phyloP scores from a whole-genome alignment of 2,888 invertebrate species.

The Conops quadrifasciatus region DNA sequence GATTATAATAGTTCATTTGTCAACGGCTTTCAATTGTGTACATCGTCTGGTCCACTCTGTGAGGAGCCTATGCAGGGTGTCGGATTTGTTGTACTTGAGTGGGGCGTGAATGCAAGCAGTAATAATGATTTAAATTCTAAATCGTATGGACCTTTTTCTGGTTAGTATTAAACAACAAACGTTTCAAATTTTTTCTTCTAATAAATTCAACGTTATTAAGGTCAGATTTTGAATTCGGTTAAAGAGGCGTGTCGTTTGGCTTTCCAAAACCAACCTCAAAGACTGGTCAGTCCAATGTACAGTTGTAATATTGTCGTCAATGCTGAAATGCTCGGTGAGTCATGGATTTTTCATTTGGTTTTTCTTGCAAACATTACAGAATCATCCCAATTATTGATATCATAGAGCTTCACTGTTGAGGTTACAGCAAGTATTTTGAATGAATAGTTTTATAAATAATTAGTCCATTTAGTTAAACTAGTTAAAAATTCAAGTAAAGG shows the following conservation, averaged over 20 bases:
- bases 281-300: constrained; percentile 96
- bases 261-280: constrained; percentile 87
- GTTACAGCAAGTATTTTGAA: too few relatives aligned
- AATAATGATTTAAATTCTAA: constrained; percentile 61
- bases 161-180: constrained; percentile 55
- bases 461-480: too few relatives aligned
- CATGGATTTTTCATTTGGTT: not conserved
- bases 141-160: constrained; percentile 67
- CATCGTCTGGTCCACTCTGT: constrained; percentile 91
- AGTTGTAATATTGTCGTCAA: constrained; percentile 82
- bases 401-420: too few relatives aligned
- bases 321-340: constrained; percentile 87
- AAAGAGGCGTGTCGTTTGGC: constrained; percentile 89
- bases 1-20: constrained; percentile 81
- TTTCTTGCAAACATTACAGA: too few relatives aligned
- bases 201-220: constrained; percentile 63
- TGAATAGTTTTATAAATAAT: too few relatives aligned
- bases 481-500: too few relatives aligned
- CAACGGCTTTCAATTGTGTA: constrained; percentile 87
- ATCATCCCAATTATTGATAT: too few relatives aligned
- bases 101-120: constrained; percentile 70
- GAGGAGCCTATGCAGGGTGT: constrained; percentile 98
- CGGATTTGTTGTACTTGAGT: constrained; percentile 87
- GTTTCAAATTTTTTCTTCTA: constrained; percentile 7
- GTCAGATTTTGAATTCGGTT: constrained; percentile 90